Evolutionary conservation across 2,797 vertebrate genomes (phyloP), one percentile per base, ranked within the genome.

Genomic region (Nyctalus aviator): DNA sequence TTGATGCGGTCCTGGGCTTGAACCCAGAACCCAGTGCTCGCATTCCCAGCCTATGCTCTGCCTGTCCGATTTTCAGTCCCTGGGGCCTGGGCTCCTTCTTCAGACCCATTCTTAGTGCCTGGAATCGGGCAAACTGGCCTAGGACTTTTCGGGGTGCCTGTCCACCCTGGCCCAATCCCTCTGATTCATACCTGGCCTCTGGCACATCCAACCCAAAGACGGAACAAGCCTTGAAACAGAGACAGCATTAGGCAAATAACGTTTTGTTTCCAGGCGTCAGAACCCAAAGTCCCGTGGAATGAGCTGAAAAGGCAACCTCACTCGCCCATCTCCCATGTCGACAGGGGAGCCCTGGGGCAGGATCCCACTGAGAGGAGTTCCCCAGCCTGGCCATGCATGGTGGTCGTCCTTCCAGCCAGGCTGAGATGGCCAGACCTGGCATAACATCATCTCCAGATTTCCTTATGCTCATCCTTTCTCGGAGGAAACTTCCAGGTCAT

Each of bases 231-330:
- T 35, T 3, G 15, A 59, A 20, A 84, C 0, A 3, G 81, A 3
- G 81, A 77, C 2, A 1, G 2, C 21, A 53, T 64, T 53, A 78
- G 62, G 81, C 44, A 46, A 68, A 72, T 27, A 20, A 12, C 2
- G 21, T 90, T 90, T 46, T 90, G 73, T 55, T 94, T 84, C 72
- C 44, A 53, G 64, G 30, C 84, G 37, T 84, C 79, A 71, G 68
- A 90, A 62, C 18, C 41, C 25, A 30, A 68, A 83, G 37, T 7
- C 25, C 37, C 10, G 11, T 2, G 12, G 53, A 62, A 78, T 35
- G 44, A 64, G 23, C 30, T 78, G 8, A 44, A 50, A 66, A 89
- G 64, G 73, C 64, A 35, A 64, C 48, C 2, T 3, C 3, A 14
- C 4, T 77, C 4, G 32, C 44, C 62, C 11, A 1, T 50, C 41